Evolutionary conservation across 2,113 vertebrate genomes (phyloP).

Genomic region (Prolemur simus): DNA sequence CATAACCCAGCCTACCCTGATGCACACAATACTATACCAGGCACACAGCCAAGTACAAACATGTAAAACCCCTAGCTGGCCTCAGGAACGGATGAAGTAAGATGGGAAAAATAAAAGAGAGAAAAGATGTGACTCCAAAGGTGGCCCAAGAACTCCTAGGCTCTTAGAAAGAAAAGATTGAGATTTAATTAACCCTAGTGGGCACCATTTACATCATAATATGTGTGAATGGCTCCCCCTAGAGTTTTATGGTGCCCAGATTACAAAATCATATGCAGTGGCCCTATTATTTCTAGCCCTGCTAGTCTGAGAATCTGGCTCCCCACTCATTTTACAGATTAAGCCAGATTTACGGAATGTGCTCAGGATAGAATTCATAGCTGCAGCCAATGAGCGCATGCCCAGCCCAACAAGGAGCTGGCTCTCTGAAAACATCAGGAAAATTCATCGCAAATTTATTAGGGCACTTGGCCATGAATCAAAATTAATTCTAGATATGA

Average conservation of each 20-base stretch:
- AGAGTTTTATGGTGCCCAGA: constrained; percentile 29
- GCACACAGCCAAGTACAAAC: neutral
- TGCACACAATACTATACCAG: neutral
- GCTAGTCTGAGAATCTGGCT: neutral
- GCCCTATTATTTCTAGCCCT: neutral
- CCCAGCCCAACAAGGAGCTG: neutral
- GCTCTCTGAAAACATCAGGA: neutral
- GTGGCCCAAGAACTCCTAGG: constrained; percentile 1
- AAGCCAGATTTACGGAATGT: neutral
- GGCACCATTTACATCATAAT: neutral
- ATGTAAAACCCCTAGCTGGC: neutral
- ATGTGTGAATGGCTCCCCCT: constrained; percentile 65
- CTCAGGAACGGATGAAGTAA: neutral
- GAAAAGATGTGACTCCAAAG: neutral
- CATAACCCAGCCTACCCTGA: neutral
- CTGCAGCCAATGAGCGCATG: neutral
- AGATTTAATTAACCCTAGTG: constrained; percentile 3
- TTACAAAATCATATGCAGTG: neutral
- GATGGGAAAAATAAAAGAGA: neutral
- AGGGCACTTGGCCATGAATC: neutral
- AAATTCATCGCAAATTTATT: neutral
- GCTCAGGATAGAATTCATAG: neutral
- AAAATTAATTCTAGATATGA: constrained; percentile 12
- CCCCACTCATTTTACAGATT: neutral
- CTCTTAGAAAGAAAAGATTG: neutral